Evolutionary conservation across 2,113 vertebrate genomes (phyloP), one percentile per base, ranked within the genome.

Genomic region (Azemiops feae): DNA sequence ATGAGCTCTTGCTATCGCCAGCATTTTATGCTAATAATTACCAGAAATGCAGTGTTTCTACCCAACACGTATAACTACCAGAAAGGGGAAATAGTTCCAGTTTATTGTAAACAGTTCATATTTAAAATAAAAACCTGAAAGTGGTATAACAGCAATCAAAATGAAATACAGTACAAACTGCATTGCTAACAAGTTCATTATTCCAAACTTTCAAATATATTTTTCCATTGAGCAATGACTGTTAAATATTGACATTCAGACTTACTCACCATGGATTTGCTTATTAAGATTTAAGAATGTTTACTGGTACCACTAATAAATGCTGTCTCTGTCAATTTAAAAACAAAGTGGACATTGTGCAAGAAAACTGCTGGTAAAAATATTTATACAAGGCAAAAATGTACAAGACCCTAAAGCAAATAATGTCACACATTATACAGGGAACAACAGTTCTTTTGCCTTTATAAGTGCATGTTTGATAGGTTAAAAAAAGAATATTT

Each of bases 71-170:
- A 90, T 27, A 14, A 90, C 47, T 93, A 34, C 57, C 14, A 45
- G 45, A 95, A 90, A 92, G 90, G 43, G 89, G 81, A 93, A 95
- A 34, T 52, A 85, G 43, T 95, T 43, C 43, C 57, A 92, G 74
- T 94, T 96, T 94, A 95, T 88, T 97, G 89, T 96, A 96, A 97
- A 95, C 92, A 92, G 55, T 91, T 91, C 85, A 93, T 94, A 93
- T 69, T 95, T 91, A 88, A 91, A 96, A 54, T 90, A 88, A 95
- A 93, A 93, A 93, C 88, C 20, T 60, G 90, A 91, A 74, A 22
- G 95, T 93, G 45, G 91, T 95, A 69, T 58, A 94, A 95, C 92
- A 95, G 88, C 92, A 95, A 89, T 93, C 92, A 93, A 95, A 95
- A 74, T 16, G 5, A 91, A 92, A 74, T 96, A 93, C 94, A 92